Evolutionary conservation across 2,113 vertebrate genomes (phyloP), one percentile per base, ranked within the genome.

Genomic region (Gallinago undulata): DNA sequence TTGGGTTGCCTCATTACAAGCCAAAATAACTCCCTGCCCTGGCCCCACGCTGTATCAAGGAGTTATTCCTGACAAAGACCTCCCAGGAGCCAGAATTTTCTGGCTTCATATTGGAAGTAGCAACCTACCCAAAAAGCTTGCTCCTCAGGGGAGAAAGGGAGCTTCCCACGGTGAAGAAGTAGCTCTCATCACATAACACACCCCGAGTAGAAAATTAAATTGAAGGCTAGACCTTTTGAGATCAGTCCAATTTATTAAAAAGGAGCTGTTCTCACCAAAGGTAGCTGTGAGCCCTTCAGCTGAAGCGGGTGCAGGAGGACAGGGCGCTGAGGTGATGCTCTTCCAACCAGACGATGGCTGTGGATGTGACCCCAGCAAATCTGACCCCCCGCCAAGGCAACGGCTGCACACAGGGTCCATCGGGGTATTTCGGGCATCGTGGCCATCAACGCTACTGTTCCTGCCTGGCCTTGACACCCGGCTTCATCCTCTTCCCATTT

Each of bases 311-410:
- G 45, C 8, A 9, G 39, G 19, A 55, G 37, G 41, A 77, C 37
- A 67, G 25, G 43, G n/a, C 50, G 33, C 6, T 0, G 0, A 0
- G 0, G 63, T 0, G 2, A 15, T 5, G 1, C 63, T 50, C 31
- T 92, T 66, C n/a, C 73, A 87, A 57, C 4, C 63, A 35, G 24
- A 24, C 4, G 15, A 37, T 47, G 31, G 17, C 41, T 27, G 10
- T 23, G 68, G 55, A 86, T 72, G 27, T 51, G 43, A 91, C 48
- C 30, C 28, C 30, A 30, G 69, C 18, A 75, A 75, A 81, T 43
- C 21, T 50, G 18, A 64, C 15, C 7, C 7, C 30, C 27, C 17
- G 5, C 7, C 55, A 47, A 67, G 19, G 56, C 11, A 89, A 68
- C 14, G 37, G 35, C 11, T 68, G 48, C 6, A 35, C 16, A 35